phyloP scores from a whole-genome alignment of 2,797 vertebrate genomes.

The Fratercula arctica region DNA sequence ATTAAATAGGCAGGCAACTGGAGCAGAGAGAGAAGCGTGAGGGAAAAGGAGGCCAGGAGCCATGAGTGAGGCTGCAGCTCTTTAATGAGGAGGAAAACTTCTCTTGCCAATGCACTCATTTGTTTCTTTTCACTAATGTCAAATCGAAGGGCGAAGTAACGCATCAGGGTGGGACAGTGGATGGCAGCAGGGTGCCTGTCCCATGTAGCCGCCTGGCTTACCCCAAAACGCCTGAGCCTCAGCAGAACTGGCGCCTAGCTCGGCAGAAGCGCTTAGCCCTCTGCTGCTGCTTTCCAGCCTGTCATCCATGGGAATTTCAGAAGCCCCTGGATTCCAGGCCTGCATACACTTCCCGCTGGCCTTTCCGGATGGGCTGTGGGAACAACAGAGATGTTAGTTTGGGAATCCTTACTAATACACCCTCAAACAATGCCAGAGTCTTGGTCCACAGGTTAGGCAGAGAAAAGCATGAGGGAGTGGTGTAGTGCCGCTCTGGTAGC shows the following conservation, averaged over 20 bases:
- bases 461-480: not conserved
- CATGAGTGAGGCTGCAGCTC: not conserved
- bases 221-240: not conserved
- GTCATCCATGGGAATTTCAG: not conserved
- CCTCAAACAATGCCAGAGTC: not conserved
- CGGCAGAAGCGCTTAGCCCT: not conserved
- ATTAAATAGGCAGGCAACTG: not conserved
- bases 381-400: not conserved
- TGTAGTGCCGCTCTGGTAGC: not conserved
- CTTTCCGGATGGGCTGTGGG: conserved; percentile 79
- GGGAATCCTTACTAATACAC: not conserved
- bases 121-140: not conserved
- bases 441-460: rapidly evolving
- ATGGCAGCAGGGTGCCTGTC: not conserved
- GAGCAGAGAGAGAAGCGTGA: not conserved
- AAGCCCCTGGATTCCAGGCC: conserved; percentile 69
- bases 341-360: conserved; percentile 75
- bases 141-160: not conserved
- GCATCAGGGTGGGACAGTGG: rapidly evolving
- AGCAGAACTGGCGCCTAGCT: not conserved
- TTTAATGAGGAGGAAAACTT: conserved; percentile 4
- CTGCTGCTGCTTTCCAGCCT: not conserved
- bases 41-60: not conserved
- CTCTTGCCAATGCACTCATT: not conserved
- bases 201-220: not conserved